Percentiles rank a stretch among this genome's conserved stretches.
Conservation (phyloP, 1,140 invertebrate genomes). For the Coelopa frigida region DNA sequence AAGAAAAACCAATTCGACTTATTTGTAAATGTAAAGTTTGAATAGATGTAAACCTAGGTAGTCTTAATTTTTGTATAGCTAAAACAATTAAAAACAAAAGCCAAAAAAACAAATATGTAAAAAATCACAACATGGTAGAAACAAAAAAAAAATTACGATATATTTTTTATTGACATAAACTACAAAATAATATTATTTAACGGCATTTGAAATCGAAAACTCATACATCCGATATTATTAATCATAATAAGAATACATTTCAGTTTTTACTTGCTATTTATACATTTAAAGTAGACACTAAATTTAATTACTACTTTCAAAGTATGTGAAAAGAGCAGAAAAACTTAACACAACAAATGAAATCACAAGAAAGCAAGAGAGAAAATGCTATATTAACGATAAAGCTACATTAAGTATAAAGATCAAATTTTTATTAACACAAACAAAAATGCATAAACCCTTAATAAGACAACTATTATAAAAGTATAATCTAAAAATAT, state of each 20-base stretch:
- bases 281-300: too few relatives aligned
- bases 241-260: too few relatives aligned
- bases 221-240: too few relatives aligned
- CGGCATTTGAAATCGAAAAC: too few relatives aligned
- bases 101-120: slow-evolving; percentile 1
- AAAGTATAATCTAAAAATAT: slow-evolving; percentile 2
- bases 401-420: not conserved
- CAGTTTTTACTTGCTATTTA: too few relatives aligned
- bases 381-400: not conserved
- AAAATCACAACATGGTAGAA: slow-evolving; percentile 1
- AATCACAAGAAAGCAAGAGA: slow-evolving; percentile 1
- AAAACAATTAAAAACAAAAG: not conserved
- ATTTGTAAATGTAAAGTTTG: too few relatives aligned
- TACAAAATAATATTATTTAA: too few relatives aligned
- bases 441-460: slow-evolving; percentile 8
- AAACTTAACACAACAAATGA: not conserved
- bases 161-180: too few relatives aligned
- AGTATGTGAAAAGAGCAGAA: not conserved
- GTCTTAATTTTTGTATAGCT: slow-evolving; percentile 6
- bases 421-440: not conserved
- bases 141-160: not conserved
- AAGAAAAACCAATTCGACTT: not conserved
- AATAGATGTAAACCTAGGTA: not conserved
- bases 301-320: too few relatives aligned
- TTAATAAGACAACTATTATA: not conserved